Base-by-base conservation (phyloP, 2,113 vertebrate genomes). In the Alces alces region DNA sequence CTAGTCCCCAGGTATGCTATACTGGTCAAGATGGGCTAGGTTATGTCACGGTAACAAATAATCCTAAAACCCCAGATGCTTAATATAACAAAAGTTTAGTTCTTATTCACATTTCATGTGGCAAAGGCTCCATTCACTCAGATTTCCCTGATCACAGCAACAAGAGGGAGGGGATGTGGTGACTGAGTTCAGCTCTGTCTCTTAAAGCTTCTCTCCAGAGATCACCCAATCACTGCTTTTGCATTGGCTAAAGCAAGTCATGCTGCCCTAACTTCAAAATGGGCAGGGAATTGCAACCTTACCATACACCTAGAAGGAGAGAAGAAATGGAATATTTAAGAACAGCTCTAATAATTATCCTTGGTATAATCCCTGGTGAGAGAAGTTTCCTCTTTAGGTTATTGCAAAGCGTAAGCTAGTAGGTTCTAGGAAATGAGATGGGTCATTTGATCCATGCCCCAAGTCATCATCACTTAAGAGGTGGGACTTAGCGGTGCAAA, bases 41-140 rank as follows among this genome's bases (percentile, higher is more conserved):
- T 87, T 92, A 93, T 58, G 73, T 54, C 82, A 25, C 55, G 93
- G 2, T 84, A 87, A 79, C 84, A 96, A 95, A 95, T 79, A 91
- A 79, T 64, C 27, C 33, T 94, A 10, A 93, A 79, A 70, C 19
- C 3, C 28, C 58, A 82, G 43, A 78, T 79, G 43, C 11, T 78
- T 84, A 80, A 45, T 73, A 30, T 70, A 87, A 73, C 33, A 45
- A 52, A 76, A 76, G 33, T 78, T 94, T 92, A 27, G 86, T 76
- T 95, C 66, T 70, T 54, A 43, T 45, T 93, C 28, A 80, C 3
- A 39, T 82, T 91, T 76, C 9, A 36, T 27, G 54, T 14, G 66
- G 25, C 60, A 39, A 45, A 76, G 19, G 5, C 64, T 86, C 19
- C 50, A 70, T 52, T 66, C 36, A 6, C 25, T 66, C 21, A 19